These are phyloP conservation scores for Aythya baeri DNA, from an alignment of 2,113 vertebrate genomes.

Conservation along the genomic window DNA sequence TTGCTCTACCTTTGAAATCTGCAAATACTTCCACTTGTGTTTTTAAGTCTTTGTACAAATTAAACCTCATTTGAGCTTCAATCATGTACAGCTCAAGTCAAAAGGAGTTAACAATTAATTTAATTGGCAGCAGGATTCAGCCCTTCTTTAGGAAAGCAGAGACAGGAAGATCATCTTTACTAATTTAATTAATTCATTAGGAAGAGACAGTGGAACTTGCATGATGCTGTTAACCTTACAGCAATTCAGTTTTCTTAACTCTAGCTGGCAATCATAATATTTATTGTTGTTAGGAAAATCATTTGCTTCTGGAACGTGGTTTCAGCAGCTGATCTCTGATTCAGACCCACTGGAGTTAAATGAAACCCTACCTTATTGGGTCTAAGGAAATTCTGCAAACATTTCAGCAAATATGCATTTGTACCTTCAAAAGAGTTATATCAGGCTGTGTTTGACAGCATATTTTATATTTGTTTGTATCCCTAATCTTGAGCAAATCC, in stretches of 20 bases:
- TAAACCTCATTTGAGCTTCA: neutral
- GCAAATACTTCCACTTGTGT: neutral
- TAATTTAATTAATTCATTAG: constrained; percentile 7
- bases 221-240: neutral
- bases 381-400: neutral
- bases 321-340: neutral
- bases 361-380: neutral
- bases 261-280: neutral
- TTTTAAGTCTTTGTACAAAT: neutral
- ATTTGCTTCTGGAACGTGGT: neutral
- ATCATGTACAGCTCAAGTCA: neutral
- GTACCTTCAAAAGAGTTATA: neutral
- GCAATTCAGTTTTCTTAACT: neutral
- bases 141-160: neutral
- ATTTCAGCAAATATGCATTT: neutral
- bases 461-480: neutral
- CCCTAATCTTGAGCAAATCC: neutral
- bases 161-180: neutral
- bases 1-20: neutral
- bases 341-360: neutral
- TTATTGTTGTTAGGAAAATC: neutral
- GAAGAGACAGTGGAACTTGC: neutral
- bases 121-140: neutral
- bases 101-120: neutral
- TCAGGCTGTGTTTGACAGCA: neutral